These are phyloP conservation scores for Euura lappo DNA, from an alignment of 1,140 invertebrate genomes.

Conservation along the genomic window DNA sequence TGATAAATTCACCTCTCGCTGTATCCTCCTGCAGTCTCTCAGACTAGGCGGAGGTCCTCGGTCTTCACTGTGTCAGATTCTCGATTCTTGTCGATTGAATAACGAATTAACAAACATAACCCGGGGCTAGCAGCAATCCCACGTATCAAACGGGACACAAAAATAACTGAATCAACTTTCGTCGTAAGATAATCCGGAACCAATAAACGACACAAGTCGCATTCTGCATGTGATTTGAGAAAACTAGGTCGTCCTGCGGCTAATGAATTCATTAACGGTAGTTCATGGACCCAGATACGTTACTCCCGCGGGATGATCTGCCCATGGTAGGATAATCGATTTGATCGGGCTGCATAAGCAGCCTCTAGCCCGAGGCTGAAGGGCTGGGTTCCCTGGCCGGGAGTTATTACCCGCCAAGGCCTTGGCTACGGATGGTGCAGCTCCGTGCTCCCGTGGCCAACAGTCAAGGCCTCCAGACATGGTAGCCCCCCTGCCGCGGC, in stretches of 20 bases:
- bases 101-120: too few relatives aligned
- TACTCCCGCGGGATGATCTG: background rate
- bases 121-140: too few relatives aligned
- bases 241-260: background rate
- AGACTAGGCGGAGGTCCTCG: background rate
- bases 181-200: too few relatives aligned
- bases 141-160: too few relatives aligned
- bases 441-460: slow-evolving; percentile 21
- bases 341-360: background rate
- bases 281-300: background rate
- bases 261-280: slow-evolving; percentile 2
- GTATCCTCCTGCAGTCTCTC: background rate
- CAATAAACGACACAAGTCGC: too few relatives aligned
- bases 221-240: too few relatives aligned
- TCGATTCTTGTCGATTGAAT: background rate
- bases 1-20: slow-evolving; percentile 47
- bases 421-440: background rate
- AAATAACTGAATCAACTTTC: too few relatives aligned
- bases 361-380: background rate
- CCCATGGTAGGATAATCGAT: background rate
- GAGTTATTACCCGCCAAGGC: background rate
- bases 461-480: slow-evolving; percentile 50
- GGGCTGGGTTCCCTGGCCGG: background rate
- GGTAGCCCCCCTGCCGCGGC: slow-evolving; percentile 29
- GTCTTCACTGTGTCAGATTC: background rate